phyloP scores from a whole-genome alignment of 2,113 vertebrate genomes.

The Numenius arquata region DNA sequence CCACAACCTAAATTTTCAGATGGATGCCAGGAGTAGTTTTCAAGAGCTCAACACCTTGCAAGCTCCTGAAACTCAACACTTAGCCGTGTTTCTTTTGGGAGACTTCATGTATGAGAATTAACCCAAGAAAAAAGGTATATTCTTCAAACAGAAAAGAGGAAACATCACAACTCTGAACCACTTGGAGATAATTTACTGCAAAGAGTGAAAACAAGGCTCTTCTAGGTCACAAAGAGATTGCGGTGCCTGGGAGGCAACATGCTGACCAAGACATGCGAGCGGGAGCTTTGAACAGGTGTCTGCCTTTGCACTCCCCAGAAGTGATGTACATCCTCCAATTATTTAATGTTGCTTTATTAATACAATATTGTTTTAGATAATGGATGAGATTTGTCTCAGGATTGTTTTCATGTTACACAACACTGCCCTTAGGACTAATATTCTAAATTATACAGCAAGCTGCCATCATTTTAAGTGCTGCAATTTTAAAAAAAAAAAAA shows the following conservation, averaged over 20 bases:
- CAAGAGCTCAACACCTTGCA: background rate
- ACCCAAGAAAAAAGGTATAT: background rate
- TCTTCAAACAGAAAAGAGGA: background rate
- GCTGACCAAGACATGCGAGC: background rate
- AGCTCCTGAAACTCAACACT: background rate
- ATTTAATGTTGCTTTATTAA: background rate
- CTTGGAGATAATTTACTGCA: background rate
- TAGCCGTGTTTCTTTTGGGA: background rate
- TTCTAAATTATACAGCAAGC: conserved; percentile 41
- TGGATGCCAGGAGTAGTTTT: background rate
- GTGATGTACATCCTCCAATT: background rate
- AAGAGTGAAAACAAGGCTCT: background rate
- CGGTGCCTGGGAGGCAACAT: background rate
- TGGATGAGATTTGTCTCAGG: background rate
- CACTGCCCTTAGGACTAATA: conserved; percentile 37
- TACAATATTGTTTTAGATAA: conserved; percentile 18
- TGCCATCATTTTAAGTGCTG: conserved; percentile 22
- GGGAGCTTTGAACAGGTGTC: background rate
- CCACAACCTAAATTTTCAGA: background rate
- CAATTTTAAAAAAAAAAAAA: background rate
- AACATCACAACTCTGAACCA: background rate
- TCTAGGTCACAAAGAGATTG: background rate
- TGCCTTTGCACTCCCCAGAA: background rate
- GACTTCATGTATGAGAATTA: background rate
- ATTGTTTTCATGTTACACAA: background rate